Conservation (phyloP, 2,888 invertebrate genomes). For the Tineola bisselliella region DNA sequence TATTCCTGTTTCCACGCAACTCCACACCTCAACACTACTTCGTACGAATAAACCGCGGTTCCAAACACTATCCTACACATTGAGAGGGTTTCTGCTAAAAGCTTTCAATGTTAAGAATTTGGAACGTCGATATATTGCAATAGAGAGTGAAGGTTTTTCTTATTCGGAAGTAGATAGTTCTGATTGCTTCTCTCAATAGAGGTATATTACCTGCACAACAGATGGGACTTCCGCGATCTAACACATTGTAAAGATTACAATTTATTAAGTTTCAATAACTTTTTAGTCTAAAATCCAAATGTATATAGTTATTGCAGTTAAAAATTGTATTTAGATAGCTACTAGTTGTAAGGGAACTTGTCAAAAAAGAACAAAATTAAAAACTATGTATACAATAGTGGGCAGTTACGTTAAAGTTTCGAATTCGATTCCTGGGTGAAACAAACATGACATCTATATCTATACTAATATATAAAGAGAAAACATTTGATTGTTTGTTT, state of each 20-base stretch:
- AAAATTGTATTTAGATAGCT: no score
- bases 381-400: no score
- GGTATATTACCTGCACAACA: neutral
- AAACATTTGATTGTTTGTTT: no score
- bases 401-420: no score
- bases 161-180: constrained; percentile 1
- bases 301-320: no score
- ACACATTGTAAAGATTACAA: neutral
- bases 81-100: neutral
- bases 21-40: neutral
- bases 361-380: no score
- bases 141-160: neutral
- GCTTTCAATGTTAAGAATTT: neutral
- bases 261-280: neutral
- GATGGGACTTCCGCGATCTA: neutral
- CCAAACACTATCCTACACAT: neutral
- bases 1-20: neutral
- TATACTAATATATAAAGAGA: no score
- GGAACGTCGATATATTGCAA: neutral
- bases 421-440: no score
- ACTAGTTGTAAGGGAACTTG: no score
- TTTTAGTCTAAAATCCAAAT: no score
- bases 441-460: no score
- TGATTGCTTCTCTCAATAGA: constrained; percentile 1
- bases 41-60: neutral